Evolutionary conservation across 2,888 invertebrate genomes (phyloP).

Genomic region (Acronicta leporina): DNA sequence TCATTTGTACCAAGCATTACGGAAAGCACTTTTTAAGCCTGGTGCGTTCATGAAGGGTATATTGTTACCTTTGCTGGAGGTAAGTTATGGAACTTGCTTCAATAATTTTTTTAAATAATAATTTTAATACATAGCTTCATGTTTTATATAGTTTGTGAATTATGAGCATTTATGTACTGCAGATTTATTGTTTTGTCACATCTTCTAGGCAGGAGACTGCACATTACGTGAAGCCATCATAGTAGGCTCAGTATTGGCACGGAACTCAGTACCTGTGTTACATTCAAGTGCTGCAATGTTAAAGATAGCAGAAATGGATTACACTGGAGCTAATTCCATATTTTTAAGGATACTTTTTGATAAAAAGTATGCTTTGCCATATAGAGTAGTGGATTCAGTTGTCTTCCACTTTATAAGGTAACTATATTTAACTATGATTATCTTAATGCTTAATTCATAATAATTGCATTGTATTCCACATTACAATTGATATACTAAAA

Average conservation of each 20-base stretch:
- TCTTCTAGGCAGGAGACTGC: constrained; percentile 94
- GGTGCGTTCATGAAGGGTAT: constrained; percentile 99
- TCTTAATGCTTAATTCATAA: too few species aligned
- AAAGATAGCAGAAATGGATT: constrained; percentile 99
- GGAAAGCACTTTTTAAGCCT: constrained; percentile 98
- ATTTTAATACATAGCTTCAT: too few species aligned
- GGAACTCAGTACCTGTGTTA: constrained; percentile 97
- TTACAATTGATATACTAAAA: too few species aligned
- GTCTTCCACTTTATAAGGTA: constrained; percentile 98
- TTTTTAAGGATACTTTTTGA: constrained; percentile 98
- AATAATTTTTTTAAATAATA: too few species aligned
- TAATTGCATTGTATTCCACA: too few species aligned
- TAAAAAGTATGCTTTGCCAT: constrained; percentile 99
- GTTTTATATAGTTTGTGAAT: background rate
- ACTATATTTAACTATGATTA: constrained; percentile 47
- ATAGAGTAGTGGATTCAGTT: constrained; percentile 97
- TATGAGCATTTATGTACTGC: background rate
- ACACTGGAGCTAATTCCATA: constrained; percentile 98
- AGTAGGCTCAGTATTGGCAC: constrained; percentile 96
- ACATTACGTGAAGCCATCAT: constrained; percentile 98
- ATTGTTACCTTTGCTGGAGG: constrained; percentile 92
- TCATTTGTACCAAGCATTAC: constrained; percentile 97
- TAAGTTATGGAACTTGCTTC: too few species aligned
- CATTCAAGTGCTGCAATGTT: constrained; percentile 98
- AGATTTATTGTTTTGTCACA: constrained; percentile 1